Evolutionary conservation across 2,888 invertebrate species (phyloP).

Genomic region (Agrotis exclamationis): DNA sequence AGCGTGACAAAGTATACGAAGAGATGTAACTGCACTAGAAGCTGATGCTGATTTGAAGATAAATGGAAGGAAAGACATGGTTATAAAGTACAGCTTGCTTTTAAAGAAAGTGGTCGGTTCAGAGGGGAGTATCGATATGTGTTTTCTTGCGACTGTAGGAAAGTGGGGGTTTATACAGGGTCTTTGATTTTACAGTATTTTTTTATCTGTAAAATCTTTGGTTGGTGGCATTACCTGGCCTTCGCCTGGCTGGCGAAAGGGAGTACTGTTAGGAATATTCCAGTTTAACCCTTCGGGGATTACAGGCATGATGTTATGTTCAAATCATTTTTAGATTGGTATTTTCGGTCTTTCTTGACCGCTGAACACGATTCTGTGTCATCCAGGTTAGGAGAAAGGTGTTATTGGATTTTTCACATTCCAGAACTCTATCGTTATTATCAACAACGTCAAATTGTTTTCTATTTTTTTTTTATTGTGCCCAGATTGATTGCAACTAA

Average conservation of each 20-base stretch:
- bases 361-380: too few relatives aligned
- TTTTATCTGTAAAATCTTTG: background rate
- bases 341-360: too few relatives aligned
- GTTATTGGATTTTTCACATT: too few relatives aligned
- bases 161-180: slow-evolving; percentile 21
- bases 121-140: background rate
- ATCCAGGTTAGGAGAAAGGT: too few relatives aligned
- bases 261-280: background rate
- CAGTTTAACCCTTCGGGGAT: background rate
- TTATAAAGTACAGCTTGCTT: background rate
- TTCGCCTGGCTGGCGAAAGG: background rate
- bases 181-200: background rate
- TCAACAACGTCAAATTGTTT: too few relatives aligned
- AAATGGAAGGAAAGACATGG: background rate
- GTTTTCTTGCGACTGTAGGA: background rate
- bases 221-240: too few relatives aligned
- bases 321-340: too few relatives aligned
- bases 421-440: too few relatives aligned
- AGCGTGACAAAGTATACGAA: background rate
- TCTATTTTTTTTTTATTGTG: too few relatives aligned
- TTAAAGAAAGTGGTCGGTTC: slow-evolving; percentile 8
- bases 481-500: too few relatives aligned
- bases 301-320: background rate
- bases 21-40: background rate
- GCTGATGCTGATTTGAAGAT: background rate